Percentiles rank a stretch among this genome's conserved stretches.
Conservation (phyloP, 2,797 vertebrate species). For the Brachymystax lenok region DNA sequence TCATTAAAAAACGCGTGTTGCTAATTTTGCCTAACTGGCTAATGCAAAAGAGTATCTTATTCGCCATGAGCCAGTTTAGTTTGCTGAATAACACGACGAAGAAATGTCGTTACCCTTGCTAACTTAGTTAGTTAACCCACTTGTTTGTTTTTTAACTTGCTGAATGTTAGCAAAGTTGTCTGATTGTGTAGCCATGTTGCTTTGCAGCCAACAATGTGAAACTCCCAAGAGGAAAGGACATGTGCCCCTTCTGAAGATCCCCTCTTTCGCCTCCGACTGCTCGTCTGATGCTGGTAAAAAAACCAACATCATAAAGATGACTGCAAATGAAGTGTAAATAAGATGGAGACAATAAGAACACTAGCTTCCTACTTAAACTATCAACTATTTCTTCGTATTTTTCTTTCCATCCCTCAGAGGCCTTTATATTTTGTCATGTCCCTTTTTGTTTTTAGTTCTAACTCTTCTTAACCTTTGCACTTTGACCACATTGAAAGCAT, state of each 20-base stretch:
- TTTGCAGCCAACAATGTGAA: constrained; percentile 72
- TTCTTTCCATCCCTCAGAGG: neutral
- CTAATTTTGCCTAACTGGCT: too few species aligned
- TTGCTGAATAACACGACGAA: neutral
- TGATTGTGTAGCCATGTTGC: constrained; percentile 12
- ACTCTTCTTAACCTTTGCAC: too few species aligned
- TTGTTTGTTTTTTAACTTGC: neutral
- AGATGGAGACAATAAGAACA: neutral
- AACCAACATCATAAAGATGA: neutral
- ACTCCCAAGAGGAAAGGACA: constrained; percentile 80
- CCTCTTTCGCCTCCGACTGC: constrained; percentile 85
- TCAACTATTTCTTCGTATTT: neutral
- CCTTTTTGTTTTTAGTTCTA: too few species aligned
- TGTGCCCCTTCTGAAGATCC: constrained; percentile 69
- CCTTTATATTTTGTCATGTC: neutral
- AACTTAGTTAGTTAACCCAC: too few species aligned
- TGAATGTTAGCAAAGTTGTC: neutral
- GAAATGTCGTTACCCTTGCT: neutral
- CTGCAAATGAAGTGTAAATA: neutral
- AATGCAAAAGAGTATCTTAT: neutral
- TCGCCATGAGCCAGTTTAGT: neutral
- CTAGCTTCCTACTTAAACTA: neutral
- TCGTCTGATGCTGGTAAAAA: constrained; percentile 87
- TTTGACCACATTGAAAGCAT: too few species aligned
- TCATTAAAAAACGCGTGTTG: too few species aligned